A percentile compares a stretch with the other conserved stretches of the same genome.
Evolutionary conservation across 2,888 invertebrate genomes (phyloP).

Genomic region (Eueremaeus valkanovi): DNA sequence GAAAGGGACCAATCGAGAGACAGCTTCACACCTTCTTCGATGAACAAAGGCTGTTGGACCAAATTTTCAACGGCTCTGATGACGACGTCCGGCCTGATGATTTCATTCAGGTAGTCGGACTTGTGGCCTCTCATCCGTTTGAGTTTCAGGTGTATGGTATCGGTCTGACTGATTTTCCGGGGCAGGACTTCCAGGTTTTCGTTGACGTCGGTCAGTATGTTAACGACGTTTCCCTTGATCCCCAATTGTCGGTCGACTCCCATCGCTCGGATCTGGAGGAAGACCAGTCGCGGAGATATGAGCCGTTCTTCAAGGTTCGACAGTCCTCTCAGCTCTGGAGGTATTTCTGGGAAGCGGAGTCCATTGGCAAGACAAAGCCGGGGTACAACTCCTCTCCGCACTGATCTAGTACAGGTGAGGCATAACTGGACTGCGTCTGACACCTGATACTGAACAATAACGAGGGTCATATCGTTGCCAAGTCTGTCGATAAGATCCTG

Average conservation of each 20-base stretch:
- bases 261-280: background rate
- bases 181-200: too few species aligned
- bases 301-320: background rate
- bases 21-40: background rate
- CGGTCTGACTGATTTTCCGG: too few species aligned
- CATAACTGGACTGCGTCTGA: background rate
- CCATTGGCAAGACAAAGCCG: background rate
- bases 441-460: background rate
- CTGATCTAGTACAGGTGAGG: background rate
- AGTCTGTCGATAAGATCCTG: background rate
- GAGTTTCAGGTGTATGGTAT: background rate
- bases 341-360: background rate
- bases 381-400: background rate
- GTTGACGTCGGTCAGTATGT: too few species aligned
- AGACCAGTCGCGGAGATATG: background rate
- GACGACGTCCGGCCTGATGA: background rate
- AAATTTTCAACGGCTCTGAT: background rate
- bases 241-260: background rate
- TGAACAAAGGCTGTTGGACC: background rate
- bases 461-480: background rate
- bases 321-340: background rate
- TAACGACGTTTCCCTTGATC: conserved; percentile 47
- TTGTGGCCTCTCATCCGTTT: background rate
- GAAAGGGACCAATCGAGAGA: background rate
- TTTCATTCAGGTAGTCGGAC: background rate